phyloP scores from a whole-genome alignment of 2,113 vertebrate species.

The Taxidea taxus region DNA sequence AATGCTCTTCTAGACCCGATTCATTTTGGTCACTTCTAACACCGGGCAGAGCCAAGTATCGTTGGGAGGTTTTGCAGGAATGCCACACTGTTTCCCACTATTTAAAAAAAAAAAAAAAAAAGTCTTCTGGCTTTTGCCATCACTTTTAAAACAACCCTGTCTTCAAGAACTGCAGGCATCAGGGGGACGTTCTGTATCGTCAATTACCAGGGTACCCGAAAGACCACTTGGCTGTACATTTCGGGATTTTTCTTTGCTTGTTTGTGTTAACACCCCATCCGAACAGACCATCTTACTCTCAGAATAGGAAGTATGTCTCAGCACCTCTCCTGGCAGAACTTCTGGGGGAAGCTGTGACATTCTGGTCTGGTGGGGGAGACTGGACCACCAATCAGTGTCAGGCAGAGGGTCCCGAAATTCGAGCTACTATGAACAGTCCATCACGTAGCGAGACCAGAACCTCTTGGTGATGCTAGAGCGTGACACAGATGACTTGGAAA shows the following conservation, averaged over 20 bases:
- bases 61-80: conserved; percentile 39
- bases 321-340: background rate
- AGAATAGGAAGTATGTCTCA: background rate
- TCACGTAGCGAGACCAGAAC: background rate
- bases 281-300: background rate
- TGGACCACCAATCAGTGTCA: background rate
- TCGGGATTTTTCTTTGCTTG: background rate
- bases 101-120: background rate
- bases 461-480: background rate
- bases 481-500: background rate
- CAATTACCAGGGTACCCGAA: background rate
- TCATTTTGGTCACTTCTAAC: conserved; percentile 71
- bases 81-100: background rate
- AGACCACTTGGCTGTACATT: background rate
- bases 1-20: conserved; percentile 67
- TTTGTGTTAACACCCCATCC: background rate
- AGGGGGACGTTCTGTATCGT: background rate
- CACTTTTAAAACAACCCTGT: background rate
- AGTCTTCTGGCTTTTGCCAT: background rate
- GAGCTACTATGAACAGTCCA: background rate
- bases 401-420: background rate
- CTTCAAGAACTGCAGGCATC: background rate
- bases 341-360: background rate
- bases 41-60: conserved; percentile 57
- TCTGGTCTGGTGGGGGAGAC: background rate